phyloP scores from a whole-genome alignment of 2,888 invertebrate genomes.

The Epicampocera succincta region DNA sequence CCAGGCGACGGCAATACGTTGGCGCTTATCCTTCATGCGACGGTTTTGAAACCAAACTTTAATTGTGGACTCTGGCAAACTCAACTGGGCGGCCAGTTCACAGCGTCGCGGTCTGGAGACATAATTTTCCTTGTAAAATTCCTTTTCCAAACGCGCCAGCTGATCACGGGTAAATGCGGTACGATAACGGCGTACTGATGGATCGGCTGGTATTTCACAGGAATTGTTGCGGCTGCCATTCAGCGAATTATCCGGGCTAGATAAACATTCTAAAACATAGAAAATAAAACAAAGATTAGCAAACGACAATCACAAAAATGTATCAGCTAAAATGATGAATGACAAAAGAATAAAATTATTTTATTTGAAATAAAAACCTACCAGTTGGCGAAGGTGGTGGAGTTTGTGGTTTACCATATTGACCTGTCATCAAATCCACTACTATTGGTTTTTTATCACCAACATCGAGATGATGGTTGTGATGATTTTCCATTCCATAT shows the following conservation, averaged over 20 bases:
- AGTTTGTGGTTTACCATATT: conserved; percentile 82
- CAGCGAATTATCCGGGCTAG: conserved; percentile 81
- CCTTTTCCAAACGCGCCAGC: conserved; percentile 94
- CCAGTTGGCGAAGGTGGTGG: conserved; percentile 84
- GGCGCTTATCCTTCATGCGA: conserved; percentile 92
- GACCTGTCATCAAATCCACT: conserved; percentile 84
- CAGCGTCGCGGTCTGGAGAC: conserved; percentile 97
- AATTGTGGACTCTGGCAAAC: conserved; percentile 97
- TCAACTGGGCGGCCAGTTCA: conserved; percentile 95
- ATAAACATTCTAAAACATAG: conserved; percentile 80
- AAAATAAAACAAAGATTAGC: background rate
- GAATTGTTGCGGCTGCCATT: conserved; percentile 76
- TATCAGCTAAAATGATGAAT: no score
- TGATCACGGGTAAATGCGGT: conserved; percentile 99
- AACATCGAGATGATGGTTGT: conserved; percentile 71
- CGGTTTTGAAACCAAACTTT: conserved; percentile 96
- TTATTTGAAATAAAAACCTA: conserved; percentile 72
- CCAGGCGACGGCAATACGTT: conserved; percentile 96
- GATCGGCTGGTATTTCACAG: conserved; percentile 83
- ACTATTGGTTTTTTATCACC: conserved; percentile 83
- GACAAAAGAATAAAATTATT: background rate
- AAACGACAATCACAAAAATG: background rate
- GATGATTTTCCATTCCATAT: conserved; percentile 79
- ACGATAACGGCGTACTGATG: conserved; percentile 92
- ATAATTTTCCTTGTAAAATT: conserved; percentile 98